Base-by-base conservation (phyloP, 1,140 invertebrate genomes). In the Brachionus paranguensis region DNA sequence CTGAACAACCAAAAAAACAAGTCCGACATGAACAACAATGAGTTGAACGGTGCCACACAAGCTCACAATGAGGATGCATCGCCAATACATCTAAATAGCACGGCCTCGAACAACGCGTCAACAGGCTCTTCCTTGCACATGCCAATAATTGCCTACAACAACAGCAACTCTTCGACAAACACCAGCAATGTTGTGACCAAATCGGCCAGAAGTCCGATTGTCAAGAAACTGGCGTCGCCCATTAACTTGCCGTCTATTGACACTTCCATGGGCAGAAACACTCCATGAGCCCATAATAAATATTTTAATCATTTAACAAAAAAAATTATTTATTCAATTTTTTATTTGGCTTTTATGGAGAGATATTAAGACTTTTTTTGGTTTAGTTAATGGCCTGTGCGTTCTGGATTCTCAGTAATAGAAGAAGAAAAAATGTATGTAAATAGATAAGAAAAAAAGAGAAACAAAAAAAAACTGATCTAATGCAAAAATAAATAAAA, bases 231-330 rank as follows among this genome's bases (percentile, higher is more conserved):
- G 37, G 41, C 78, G 3, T 81, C 78, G 37, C 78, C 78, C 4
- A 60, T 81, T 29, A 81, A 81, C 60, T 81, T 81, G 60, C 78
- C 78, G 64, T 81, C 78, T 12, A 81, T 81, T 45, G 78, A 81
- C 27, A 50, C 43, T 50, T 76, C 72, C n/a, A 76, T 76, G 12
- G 72, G 72, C 11, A 47, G 72, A 76, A 76, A 20, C 20, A 76
- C 72, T 11, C 72, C 72, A 43, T 72, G 24, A 72, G 53, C 3
- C 53, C 17, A 60, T 10, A 27, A 8, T 11, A 60, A 60, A 60
- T 68, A 17, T 33, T 68, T 68, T 68, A 68, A 33, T 68, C 65
- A 37, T 37, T 29, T 29, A 29, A 24, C 29, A 65, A 65, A n/a
- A 27, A 64, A 64, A 68, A 12, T 33, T 68, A 68, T 68, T 33